Conservation (phyloP, 2,888 invertebrate genomes). For the Pyrrhosoma nymphula region DNA sequence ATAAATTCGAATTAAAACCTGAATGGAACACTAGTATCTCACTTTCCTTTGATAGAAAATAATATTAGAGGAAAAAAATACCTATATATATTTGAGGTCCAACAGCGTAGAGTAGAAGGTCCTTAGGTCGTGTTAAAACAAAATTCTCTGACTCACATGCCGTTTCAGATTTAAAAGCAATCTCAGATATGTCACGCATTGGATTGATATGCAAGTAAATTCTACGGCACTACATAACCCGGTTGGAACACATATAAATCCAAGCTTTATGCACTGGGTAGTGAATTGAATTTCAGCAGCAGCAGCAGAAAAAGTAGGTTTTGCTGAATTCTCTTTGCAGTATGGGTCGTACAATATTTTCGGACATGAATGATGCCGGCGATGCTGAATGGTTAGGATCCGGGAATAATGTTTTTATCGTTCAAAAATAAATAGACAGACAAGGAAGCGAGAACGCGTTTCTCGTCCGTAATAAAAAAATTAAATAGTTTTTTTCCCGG, state of each 20-base stretch:
- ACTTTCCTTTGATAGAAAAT: no score
- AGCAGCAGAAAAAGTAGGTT: not conserved
- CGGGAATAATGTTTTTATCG: not conserved
- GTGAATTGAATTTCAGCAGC: not conserved
- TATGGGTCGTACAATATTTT: not conserved
- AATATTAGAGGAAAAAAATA: no score
- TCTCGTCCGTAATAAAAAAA: not conserved
- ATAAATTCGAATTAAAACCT: no score
- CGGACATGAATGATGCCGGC: not conserved
- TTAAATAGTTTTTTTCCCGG: not conserved
- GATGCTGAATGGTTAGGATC: not conserved
- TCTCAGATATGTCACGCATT: no score
- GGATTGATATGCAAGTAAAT: no score
- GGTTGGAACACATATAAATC: not conserved
- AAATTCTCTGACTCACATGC: no score
- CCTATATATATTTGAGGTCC: no score
- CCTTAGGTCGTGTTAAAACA: no score
- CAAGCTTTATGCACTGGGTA: not conserved
- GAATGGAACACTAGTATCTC: no score
- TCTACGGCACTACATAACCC: not conserved
- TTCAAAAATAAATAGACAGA: not conserved
- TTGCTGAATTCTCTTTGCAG: not conserved
- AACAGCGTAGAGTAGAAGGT: no score
- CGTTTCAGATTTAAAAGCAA: no score
- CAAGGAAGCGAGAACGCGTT: not conserved